These are phyloP conservation scores for Idaea biselata DNA, from an alignment of 2,888 invertebrate species.

Conservation along the genomic window DNA sequence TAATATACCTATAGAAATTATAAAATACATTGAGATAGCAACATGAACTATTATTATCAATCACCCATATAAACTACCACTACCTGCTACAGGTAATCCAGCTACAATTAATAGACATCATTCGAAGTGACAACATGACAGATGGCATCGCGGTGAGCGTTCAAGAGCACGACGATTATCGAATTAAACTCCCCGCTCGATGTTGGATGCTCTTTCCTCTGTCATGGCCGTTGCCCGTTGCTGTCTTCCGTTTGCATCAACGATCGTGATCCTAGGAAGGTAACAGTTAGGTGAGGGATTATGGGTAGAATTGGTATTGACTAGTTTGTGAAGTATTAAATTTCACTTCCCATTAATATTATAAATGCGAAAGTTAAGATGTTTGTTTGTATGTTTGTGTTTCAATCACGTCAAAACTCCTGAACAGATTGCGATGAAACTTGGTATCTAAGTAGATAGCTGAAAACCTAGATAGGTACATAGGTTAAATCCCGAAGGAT, in stretches of 20 bases:
- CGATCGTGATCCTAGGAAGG: conserved; percentile 25
- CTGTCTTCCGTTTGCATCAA: conserved; percentile 42
- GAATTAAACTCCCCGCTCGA: conserved; percentile 68
- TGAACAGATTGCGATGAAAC: no score
- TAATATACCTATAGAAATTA: no score
- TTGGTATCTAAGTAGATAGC: no score
- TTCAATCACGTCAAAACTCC: no score
- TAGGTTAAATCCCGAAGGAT: no score
- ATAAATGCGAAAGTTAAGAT: no score
- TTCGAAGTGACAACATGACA: conserved; percentile 53
- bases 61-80: neutral
- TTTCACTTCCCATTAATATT: no score
- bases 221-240: conserved; percentile 72
- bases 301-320: neutral
- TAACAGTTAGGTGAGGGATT: conserved; percentile 9
- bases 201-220: conserved; percentile 70
- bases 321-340: no score
- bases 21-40: no score
- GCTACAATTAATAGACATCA: conserved; percentile 31
- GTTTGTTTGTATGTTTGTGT: no score
- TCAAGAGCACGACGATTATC: conserved; percentile 77
- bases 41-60: no score
- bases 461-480: no score
- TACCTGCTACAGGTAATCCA: conserved; percentile 8
- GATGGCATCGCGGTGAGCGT: conserved; percentile 59